phyloP scores from a whole-genome alignment of 2,797 vertebrate species.

The Prunella strophiata region DNA sequence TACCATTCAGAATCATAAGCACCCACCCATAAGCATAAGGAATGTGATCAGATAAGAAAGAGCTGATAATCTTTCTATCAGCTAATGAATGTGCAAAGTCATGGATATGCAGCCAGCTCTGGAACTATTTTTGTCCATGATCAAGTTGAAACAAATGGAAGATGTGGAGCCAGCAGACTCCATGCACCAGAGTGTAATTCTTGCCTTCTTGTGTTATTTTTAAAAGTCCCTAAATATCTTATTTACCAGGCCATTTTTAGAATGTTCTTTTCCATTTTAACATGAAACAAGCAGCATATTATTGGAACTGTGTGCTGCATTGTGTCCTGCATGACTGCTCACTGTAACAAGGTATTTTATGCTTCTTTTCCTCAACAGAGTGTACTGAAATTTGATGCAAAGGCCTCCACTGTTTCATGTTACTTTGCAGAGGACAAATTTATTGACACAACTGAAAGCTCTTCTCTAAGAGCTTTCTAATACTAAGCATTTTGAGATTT shows the following conservation, averaged over 20 bases:
- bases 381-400: neutral
- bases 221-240: neutral
- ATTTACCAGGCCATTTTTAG: neutral
- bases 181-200: neutral
- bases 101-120: neutral
- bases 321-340: neutral
- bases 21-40: neutral
- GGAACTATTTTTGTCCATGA: neutral
- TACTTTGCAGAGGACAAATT: neutral
- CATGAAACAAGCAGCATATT: neutral
- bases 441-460: neutral
- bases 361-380: neutral
- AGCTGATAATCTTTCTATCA: neutral
- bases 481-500: neutral
- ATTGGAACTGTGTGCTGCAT: neutral
- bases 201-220: neutral
- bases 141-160: neutral
- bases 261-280: slow-evolving; percentile 24
- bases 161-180: neutral
- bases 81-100: neutral
- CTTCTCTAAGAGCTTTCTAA: neutral
- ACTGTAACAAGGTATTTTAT: neutral
- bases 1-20: neutral
- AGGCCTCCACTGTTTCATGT: neutral
- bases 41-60: neutral